phyloP scores from a whole-genome alignment of 2,888 invertebrate species.

The Gisinianus flammeolus region DNA sequence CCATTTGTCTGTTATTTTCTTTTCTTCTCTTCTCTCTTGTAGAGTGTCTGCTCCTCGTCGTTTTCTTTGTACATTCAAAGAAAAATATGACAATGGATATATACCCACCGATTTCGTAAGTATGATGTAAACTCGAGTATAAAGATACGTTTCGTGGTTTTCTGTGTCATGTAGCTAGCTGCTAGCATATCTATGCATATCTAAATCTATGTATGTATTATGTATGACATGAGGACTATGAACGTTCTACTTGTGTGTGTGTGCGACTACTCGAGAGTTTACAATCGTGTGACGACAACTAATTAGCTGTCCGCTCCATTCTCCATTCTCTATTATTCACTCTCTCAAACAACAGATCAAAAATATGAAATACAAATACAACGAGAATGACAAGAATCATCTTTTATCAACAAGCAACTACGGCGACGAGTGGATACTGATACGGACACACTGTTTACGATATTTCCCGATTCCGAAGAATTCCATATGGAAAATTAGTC shows the following conservation, averaged over 20 bases:
- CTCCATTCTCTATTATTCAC: not conserved
- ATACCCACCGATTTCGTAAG: not conserved
- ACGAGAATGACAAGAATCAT: no score
- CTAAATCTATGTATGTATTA: not conserved
- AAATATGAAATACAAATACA: no score
- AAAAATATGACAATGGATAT: not conserved
- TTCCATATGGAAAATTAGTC: not conserved
- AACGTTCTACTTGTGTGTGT: no score
- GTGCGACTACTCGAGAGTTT: no score
- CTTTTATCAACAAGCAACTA: not conserved
- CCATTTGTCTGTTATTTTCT: no score
- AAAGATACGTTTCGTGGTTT: slow-evolving; percentile 10
- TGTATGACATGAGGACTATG: not conserved
- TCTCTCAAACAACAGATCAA: not conserved
- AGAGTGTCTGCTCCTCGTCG: no score
- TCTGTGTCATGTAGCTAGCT: not conserved
- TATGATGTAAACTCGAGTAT: slow-evolving; percentile 8
- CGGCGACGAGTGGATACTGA: not conserved
- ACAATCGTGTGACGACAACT: slow-evolving; percentile 13
- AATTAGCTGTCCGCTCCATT: slow-evolving; percentile 13
- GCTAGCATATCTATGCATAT: not conserved
- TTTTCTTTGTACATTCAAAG: no score
- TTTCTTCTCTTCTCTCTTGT: no score
- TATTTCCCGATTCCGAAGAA: not conserved
- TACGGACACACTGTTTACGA: not conserved